Evolutionary conservation across 2,113 vertebrate species (phyloP).

Genomic region (Centrocercus urophasianus): DNA sequence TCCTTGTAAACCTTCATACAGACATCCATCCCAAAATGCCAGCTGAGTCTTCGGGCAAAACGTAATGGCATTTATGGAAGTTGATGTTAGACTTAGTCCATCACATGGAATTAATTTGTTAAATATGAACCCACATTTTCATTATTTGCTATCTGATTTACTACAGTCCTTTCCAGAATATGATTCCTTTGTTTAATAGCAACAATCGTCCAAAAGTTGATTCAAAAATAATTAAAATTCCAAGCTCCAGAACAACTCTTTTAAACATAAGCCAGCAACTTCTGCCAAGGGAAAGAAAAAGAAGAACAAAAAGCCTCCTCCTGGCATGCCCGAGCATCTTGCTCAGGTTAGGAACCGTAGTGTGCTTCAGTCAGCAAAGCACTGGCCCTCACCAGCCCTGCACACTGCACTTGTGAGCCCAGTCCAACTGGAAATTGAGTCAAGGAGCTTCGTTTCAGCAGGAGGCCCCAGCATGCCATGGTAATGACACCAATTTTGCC

Average conservation of each 20-base stretch:
- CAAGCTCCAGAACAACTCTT: not conserved
- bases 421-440: not conserved
- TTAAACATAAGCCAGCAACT: constrained; percentile 12
- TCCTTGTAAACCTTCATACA: not conserved
- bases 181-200: not conserved
- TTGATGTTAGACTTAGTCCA: not conserved
- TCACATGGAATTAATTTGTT: not conserved
- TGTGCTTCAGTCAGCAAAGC: not conserved
- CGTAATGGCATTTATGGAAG: not conserved
- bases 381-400: not conserved
- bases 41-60: not conserved
- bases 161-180: not conserved
- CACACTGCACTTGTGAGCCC: not conserved
- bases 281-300: not conserved
- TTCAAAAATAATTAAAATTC: constrained; percentile 34
- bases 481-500: not conserved
- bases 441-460: not conserved
- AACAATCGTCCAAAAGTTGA: not conserved
- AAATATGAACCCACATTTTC: not conserved
- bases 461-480: not conserved
- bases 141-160: not conserved
- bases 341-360: not conserved
- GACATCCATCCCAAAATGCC: not conserved
- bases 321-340: not conserved
- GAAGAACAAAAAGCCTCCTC: not conserved